A percentile compares a stretch with the other conserved stretches of the same genome.
Conservation (phyloP, 2,113 vertebrate genomes). For the Paradisaea rubra region DNA sequence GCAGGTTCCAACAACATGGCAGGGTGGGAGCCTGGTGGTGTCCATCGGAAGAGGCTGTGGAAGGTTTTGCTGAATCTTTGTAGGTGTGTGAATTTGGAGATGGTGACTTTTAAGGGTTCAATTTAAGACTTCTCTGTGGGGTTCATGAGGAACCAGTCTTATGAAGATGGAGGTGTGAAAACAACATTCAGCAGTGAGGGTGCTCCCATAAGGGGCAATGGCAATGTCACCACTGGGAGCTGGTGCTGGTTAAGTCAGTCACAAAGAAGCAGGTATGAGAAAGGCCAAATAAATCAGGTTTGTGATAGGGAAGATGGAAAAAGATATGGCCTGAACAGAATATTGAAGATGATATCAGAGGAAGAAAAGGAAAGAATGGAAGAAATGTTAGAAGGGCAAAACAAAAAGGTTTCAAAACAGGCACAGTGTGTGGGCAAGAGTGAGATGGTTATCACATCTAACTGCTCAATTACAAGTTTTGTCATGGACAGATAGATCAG, state of each 20-base stretch:
- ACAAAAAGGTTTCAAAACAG: background rate
- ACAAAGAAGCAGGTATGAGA: background rate
- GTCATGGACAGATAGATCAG: background rate
- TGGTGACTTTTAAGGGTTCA: background rate
- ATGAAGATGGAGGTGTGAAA: background rate
- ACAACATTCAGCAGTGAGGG: background rate
- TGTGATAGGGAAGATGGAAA: background rate
- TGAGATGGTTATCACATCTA: background rate
- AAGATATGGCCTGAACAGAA: background rate
- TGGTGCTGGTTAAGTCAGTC: background rate
- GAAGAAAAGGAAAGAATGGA: background rate
- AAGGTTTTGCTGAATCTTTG: background rate
- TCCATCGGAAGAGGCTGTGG: background rate
- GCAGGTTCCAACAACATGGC: fast-evolving
- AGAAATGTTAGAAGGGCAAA: background rate
- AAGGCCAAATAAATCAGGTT: background rate
- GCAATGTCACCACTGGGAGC: background rate
- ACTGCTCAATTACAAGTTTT: background rate
- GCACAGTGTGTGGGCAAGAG: background rate
- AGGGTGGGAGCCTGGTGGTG: background rate
- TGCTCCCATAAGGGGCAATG: background rate
- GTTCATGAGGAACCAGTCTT: background rate
- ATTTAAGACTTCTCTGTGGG: background rate
- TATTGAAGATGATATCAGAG: background rate
- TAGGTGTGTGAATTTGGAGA: background rate